phyloP scores from a whole-genome alignment of 2,888 invertebrate species.

The Drosophila mimetica region DNA sequence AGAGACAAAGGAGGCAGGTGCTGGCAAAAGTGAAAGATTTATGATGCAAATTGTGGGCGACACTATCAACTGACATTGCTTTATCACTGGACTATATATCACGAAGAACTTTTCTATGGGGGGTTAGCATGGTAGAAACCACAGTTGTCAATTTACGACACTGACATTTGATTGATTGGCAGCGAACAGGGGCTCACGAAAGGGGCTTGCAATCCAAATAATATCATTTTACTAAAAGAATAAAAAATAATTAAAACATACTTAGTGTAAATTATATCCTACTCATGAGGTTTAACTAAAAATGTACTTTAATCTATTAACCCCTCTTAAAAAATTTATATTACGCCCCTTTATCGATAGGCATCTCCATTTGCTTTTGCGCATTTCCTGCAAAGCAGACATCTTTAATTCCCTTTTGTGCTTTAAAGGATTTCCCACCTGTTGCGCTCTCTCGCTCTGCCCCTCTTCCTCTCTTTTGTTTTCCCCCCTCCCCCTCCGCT shows the following conservation, averaged over 20 bases:
- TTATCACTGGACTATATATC: constrained; percentile 34
- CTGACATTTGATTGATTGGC: constrained; percentile 60
- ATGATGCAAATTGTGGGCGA: constrained; percentile 34
- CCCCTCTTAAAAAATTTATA: not conserved
- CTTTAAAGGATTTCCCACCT: constrained; percentile 24
- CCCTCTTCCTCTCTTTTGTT: too few relatives aligned
- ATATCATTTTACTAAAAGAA: too few relatives aligned
- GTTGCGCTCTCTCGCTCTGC: not conserved
- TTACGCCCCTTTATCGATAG: constrained; percentile 21
- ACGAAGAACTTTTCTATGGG: constrained; percentile 12
- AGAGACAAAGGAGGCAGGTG: not conserved
- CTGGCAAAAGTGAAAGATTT: constrained; percentile 17
- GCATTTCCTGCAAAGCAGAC: not conserved
- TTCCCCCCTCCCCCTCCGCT: not conserved
- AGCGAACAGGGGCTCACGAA: not conserved
- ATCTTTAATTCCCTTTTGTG: not conserved
- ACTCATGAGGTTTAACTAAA: too few relatives aligned
- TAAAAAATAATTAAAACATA: too few relatives aligned
- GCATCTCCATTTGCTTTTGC: constrained; percentile 50
- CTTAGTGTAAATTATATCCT: too few relatives aligned
- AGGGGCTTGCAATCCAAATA: too few relatives aligned
- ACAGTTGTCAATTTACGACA: constrained; percentile 55
- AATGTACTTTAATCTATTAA: not conserved
- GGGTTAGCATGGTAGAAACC: constrained; percentile 4
- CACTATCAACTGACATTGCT: constrained; percentile 40